Evolutionary conservation across 2,113 vertebrate species (phyloP).

Genomic region (Anhinga rufa): DNA sequence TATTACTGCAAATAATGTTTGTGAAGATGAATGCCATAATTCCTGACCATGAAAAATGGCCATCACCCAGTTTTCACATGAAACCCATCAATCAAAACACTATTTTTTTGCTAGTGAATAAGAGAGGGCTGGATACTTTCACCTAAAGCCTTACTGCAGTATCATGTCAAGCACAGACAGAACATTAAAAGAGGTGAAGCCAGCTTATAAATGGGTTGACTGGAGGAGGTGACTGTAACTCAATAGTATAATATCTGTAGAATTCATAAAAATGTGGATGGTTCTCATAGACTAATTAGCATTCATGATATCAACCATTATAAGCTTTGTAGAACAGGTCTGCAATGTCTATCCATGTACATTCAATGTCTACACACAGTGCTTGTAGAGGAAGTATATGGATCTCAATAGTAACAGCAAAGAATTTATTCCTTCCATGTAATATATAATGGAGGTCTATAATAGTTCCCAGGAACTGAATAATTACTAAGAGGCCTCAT

Average conservation of each 20-base stretch:
- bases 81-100: not conserved
- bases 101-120: not conserved
- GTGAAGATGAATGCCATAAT: not conserved
- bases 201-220: not conserved
- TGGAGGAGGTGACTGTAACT: not conserved
- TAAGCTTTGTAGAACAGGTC: not conserved
- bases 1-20: not conserved
- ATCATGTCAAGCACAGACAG: not conserved
- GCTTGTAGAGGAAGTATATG: not conserved
- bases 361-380: not conserved
- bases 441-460: not conserved
- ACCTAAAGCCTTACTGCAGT: not conserved
- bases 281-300: not conserved
- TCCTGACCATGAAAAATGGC: not conserved
- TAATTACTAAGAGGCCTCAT: not conserved
- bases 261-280: not conserved
- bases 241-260: not conserved
- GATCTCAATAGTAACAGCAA: not conserved
- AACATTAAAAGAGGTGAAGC: not conserved
- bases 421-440: not conserved
- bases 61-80: not conserved
- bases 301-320: not conserved
- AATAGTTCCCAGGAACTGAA: not conserved
- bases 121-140: not conserved
- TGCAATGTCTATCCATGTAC: not conserved